These are phyloP conservation scores for Hippocampus zosterae DNA, from an alignment of 2,113 vertebrate species.

Conservation along the genomic window DNA sequence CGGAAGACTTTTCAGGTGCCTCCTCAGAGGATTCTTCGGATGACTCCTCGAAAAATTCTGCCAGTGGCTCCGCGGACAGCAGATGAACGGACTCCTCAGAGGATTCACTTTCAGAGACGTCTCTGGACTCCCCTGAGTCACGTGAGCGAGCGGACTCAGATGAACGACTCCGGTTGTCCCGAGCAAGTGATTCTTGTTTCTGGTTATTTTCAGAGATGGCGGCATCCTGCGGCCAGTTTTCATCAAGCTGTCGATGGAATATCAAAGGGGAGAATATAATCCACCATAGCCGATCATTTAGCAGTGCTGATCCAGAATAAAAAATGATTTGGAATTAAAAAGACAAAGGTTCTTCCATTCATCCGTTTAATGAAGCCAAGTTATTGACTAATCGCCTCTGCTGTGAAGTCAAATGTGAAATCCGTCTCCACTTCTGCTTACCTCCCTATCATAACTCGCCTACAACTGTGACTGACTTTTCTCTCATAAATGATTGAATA, in stretches of 20 bases:
- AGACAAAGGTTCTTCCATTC: not conserved
- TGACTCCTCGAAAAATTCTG: not conserved
- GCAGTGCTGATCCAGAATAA: not conserved
- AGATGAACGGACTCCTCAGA: not conserved
- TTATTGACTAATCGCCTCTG: too few species aligned
- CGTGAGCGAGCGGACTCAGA: not conserved
- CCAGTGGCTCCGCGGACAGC: not conserved
- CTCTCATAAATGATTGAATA: too few species aligned
- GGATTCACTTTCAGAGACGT: slow-evolving; percentile 26
- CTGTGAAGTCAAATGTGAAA: too few species aligned
- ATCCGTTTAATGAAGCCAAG: too few species aligned
- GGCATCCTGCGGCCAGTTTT: slow-evolving; percentile 5
- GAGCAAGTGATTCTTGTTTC: not conserved
- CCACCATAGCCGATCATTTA: not conserved
- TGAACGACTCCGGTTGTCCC: not conserved
- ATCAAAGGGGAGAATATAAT: not conserved
- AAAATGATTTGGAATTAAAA: not conserved
- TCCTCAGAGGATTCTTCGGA: slow-evolving; percentile 6
- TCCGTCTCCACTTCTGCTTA: too few species aligned
- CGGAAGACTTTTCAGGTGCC: not conserved
- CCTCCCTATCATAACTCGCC: too few species aligned
- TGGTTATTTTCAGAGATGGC: slow-evolving; percentile 12
- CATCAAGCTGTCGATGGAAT: slow-evolving; percentile 11
- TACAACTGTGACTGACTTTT: too few species aligned
- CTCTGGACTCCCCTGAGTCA: not conserved